Percentiles rank a stretch among this genome's conserved stretches.
phyloP scores from a whole-genome alignment of 2,797 vertebrate species.

The Eutrigla gurnardus region DNA sequence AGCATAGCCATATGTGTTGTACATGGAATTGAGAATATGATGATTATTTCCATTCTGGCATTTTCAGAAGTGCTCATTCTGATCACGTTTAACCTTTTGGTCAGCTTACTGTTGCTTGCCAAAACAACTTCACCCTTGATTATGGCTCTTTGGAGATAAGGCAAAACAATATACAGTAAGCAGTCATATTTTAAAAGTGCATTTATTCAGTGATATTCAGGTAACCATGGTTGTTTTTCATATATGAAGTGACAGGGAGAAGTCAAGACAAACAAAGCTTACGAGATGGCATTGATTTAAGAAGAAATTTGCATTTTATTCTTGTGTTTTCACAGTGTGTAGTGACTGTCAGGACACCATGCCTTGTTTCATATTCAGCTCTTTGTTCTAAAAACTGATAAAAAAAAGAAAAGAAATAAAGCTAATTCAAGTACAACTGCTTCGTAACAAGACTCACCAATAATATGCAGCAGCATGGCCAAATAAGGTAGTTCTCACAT shows the following conservation, averaged over 20 bases:
- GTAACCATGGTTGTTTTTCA: constrained; percentile 36
- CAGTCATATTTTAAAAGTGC: constrained; percentile 11
- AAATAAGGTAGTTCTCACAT: constrained; percentile 28
- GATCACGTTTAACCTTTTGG: constrained; percentile 36
- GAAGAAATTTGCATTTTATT: too few relatives aligned
- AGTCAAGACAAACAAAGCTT: constrained; percentile 40
- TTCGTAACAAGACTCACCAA: constrained; percentile 21
- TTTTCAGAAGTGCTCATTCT: constrained; percentile 1
- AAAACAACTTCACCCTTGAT: constrained; percentile 22
- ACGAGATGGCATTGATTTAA: constrained; percentile 5
- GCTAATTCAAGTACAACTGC: background rate
- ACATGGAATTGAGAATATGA: background rate
- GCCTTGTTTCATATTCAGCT: constrained; percentile 22
- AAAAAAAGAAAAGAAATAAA: background rate
- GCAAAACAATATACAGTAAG: too few relatives aligned
- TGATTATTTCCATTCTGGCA: background rate
- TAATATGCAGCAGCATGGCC: constrained; percentile 27
- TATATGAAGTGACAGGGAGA: constrained; percentile 30
- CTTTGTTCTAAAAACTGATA: constrained; percentile 31
- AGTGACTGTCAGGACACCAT: constrained; percentile 13
- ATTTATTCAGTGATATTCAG: constrained; percentile 14
- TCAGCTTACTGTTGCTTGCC: constrained; percentile 17
- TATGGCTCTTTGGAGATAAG: constrained; percentile 14
- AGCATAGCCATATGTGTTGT: background rate
- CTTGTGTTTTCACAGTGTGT: too few relatives aligned